A percentile compares a stretch with the other conserved stretches of the same genome.
These are phyloP conservation scores for Aplochiton taeniatus DNA, from an alignment of 2,797 vertebrate genomes.

Conservation along the genomic window DNA sequence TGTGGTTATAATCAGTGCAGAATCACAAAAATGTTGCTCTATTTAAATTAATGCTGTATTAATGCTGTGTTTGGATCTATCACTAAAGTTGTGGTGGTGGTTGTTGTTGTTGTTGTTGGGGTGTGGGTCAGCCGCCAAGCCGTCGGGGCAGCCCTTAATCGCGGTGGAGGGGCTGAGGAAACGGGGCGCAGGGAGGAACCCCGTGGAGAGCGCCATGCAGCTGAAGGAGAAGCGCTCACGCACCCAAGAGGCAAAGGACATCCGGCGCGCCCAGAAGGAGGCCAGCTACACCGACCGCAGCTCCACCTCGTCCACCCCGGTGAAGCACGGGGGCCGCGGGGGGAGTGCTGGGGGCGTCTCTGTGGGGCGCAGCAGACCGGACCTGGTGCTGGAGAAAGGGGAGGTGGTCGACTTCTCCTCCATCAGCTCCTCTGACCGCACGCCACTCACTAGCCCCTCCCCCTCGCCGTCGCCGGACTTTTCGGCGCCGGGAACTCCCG, in stretches of 20 bases:
- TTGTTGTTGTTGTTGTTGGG: conserved; percentile 2
- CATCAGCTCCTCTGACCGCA: conserved; percentile 91
- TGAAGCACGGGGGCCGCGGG: conserved; percentile 79
- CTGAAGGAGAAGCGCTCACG: conserved; percentile 94
- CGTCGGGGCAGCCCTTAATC: conserved; percentile 86
- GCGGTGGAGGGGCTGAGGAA: conserved; percentile 92
- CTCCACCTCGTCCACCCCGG: conserved; percentile 85
- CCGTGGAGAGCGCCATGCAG: conserved; percentile 93
- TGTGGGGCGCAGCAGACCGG: conserved; percentile 66
- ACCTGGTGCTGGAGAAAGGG: conserved; percentile 88
- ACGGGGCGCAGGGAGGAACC: conserved; percentile 81
- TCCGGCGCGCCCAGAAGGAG: conserved; percentile 93
- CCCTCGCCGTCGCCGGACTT: conserved; percentile 93
- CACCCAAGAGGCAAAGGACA: conserved; percentile 96
- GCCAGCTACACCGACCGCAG: conserved; percentile 75
- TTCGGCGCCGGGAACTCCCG: conserved; percentile 91
- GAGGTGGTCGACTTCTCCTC: conserved; percentile 97
- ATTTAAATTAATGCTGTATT: too few species aligned
- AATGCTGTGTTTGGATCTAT: too few species aligned
- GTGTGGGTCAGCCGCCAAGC: conserved; percentile 73
- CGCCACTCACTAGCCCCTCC: conserved; percentile 91
- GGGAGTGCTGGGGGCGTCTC: too few species aligned
- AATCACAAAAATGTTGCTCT: too few species aligned
- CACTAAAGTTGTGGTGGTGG: not conserved
- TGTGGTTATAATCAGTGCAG: too few species aligned